Conservation (phyloP, 2,113 vertebrate genomes). For the Anas platyrhynchos region DNA sequence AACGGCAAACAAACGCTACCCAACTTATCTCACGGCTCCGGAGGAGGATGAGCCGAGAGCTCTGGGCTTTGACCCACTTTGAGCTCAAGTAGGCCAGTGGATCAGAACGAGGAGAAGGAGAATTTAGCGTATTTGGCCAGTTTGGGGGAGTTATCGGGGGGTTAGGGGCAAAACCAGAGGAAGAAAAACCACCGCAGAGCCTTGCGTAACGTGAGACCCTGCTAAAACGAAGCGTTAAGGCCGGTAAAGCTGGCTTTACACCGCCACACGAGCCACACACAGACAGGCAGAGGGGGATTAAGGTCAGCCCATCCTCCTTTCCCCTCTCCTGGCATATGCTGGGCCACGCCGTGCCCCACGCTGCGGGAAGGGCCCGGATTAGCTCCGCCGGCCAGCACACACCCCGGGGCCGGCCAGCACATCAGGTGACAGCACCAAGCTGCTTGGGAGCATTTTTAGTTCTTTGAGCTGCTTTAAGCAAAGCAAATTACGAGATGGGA, state of each 20-base stretch:
- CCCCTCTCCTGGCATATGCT: not conserved
- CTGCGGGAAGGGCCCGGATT: not conserved
- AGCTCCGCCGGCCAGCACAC: not conserved
- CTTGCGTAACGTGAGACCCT: slow-evolving; percentile 43
- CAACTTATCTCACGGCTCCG: slow-evolving; percentile 22
- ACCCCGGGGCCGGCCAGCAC: rapidly evolving
- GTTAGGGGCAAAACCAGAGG: not conserved
- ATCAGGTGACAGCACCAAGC: slow-evolving; percentile 49
- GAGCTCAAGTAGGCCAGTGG: slow-evolving; percentile 58
- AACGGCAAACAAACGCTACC: slow-evolving; percentile 38
- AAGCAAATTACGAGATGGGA: slow-evolving; percentile 64
- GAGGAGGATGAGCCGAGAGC: not conserved
- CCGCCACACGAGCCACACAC: not conserved
- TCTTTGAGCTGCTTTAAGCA: slow-evolving; percentile 65
- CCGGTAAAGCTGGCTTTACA: slow-evolving; percentile 69
- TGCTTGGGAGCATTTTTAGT: slow-evolving; percentile 63
- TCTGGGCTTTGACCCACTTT: slow-evolving; percentile 57
- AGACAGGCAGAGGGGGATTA: slow-evolving; percentile 49
- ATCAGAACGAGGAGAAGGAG: not conserved
- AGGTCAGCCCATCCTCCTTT: slow-evolving; percentile 64
- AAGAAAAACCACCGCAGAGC: not conserved
- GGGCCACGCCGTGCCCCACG: rapidly evolving
- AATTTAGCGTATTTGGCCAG: not conserved
- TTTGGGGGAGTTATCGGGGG: not conserved
- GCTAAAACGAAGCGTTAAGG: not conserved